These are phyloP conservation scores for Guaruba guarouba DNA, from an alignment of 2,113 vertebrate species.

Conservation along the genomic window DNA sequence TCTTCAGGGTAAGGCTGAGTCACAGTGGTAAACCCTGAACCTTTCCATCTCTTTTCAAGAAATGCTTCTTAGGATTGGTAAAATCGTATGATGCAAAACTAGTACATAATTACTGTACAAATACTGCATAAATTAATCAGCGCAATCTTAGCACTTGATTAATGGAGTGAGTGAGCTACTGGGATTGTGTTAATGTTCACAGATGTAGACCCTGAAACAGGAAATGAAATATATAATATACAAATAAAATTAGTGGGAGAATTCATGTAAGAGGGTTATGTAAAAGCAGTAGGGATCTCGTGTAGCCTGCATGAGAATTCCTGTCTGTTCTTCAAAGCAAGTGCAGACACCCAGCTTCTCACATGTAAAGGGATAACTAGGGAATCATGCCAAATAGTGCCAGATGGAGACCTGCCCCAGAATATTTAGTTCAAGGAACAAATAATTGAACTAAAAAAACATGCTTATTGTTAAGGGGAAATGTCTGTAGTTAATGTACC, in stretches of 20 bases:
- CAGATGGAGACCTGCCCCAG: constrained; percentile 12
- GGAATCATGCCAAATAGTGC: not conserved
- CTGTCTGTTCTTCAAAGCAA: not conserved
- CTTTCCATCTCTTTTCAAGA: not conserved
- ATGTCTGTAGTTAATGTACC: not conserved
- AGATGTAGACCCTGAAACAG: not conserved
- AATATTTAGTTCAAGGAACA: not conserved
- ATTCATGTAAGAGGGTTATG: not conserved
- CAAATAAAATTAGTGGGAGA: not conserved
- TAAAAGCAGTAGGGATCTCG: accelerated
- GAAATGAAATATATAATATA: not conserved
- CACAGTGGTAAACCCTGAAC: not conserved
- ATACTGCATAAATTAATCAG: constrained; percentile 32
- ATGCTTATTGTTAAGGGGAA: not conserved
- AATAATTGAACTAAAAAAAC: not conserved
- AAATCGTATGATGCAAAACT: not conserved
- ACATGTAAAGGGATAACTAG: not conserved
- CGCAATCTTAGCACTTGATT: constrained; percentile 19
- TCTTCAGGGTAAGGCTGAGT: not conserved
- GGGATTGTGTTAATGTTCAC: not conserved
- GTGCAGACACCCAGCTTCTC: not conserved
- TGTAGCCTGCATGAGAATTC: not conserved
- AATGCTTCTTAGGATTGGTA: not conserved
- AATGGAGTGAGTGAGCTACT: not conserved
- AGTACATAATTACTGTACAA: not conserved